A percentile compares a stretch with the other conserved stretches of the same genome.
Evolutionary conservation across 2,113 vertebrate genomes (phyloP).

Genomic region (Cottus gobio): DNA sequence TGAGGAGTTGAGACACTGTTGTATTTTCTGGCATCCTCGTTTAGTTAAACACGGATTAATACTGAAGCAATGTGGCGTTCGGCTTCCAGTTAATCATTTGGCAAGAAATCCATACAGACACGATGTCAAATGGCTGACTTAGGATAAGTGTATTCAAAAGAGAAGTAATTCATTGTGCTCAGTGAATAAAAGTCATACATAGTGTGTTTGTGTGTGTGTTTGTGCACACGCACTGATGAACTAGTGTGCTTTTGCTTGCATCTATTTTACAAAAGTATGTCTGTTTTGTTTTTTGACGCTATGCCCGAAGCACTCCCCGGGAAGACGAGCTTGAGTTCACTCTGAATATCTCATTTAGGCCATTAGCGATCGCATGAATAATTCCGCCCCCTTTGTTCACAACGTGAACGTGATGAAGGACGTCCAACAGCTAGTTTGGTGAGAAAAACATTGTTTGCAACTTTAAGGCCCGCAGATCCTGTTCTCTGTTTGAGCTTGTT

Average conservation of each 20-base stretch:
- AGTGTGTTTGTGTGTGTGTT: neutral
- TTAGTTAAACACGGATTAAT: neutral
- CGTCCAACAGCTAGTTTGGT: constrained; percentile 54
- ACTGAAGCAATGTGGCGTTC: neutral
- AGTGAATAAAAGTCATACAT: neutral
- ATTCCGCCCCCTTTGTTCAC: constrained; percentile 66
- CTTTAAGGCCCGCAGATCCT: constrained; percentile 26
- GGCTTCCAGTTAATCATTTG: neutral
- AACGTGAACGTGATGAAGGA: constrained; percentile 38
- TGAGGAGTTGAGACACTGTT: neutral
- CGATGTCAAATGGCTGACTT: neutral
- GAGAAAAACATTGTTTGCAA: constrained; percentile 53
- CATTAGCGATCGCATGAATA: constrained; percentile 73
- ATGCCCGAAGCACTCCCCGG: constrained; percentile 34
- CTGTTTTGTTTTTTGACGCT: constrained; percentile 3
- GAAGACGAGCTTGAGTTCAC: constrained; percentile 57
- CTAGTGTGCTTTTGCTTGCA: neutral
- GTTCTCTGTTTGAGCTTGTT: constrained; percentile 5
- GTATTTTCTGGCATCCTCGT: neutral
- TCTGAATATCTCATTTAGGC: constrained; percentile 72
- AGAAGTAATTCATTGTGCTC: neutral
- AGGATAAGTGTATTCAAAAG: neutral
- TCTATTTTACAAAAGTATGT: constrained; percentile 15
- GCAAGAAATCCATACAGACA: neutral
- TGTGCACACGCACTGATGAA: neutral